Percentiles rank a stretch among this genome's conserved stretches.
phyloP scores from a whole-genome alignment of 2,113 vertebrate genomes.

The Ibidorhyncha struthersii region DNA sequence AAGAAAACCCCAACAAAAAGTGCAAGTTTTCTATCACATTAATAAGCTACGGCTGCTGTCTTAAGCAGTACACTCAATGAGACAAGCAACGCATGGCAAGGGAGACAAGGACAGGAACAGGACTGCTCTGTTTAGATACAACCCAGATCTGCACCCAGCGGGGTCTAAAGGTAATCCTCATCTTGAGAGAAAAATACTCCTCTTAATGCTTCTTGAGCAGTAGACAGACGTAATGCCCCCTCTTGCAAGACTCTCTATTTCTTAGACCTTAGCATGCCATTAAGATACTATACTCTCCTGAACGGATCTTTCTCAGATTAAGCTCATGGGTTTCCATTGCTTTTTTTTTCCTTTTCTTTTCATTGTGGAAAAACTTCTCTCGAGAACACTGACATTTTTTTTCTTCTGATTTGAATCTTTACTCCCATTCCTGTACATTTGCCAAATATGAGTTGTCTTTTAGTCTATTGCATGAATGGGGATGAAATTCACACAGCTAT shows the following conservation, averaged over 20 bases:
- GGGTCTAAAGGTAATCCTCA: neutral
- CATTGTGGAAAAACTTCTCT: neutral
- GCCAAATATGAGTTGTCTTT: constrained; percentile 21
- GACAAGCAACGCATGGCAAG: neutral
- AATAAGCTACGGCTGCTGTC: neutral
- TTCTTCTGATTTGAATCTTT: neutral
- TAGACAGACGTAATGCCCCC: neutral
- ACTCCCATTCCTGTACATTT: neutral
- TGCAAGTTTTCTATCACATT: rapidly evolving
- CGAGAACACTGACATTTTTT: neutral
- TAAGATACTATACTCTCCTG: neutral
- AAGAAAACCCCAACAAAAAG: neutral
- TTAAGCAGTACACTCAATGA: neutral
- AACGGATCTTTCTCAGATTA: neutral
- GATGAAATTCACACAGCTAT: neutral
- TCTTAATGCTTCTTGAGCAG: neutral
- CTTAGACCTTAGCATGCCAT: neutral
- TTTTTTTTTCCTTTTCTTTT: neutral
- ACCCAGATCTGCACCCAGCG: neutral
- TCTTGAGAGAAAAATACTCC: neutral
- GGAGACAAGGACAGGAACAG: neutral
- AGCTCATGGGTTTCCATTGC: neutral
- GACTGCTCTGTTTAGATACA: neutral
- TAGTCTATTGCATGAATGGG: constrained; percentile 4
- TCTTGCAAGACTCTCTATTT: neutral